Base-by-base conservation (phyloP, 2,113 vertebrate species). In the Haemorhous mexicanus region DNA sequence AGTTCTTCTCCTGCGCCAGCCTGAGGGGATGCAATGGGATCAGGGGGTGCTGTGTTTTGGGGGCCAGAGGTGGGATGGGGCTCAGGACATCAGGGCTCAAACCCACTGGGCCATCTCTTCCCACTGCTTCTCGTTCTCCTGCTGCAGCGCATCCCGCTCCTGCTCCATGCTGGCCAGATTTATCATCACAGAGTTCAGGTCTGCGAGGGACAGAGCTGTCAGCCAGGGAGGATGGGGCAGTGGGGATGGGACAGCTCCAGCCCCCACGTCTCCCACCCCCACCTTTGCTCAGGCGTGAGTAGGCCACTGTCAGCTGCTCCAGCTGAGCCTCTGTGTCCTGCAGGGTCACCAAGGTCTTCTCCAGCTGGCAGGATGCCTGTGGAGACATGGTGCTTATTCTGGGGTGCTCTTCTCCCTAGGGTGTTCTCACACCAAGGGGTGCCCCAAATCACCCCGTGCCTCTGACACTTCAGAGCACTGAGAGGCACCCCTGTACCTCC, bases 71-170 rank as follows among this genome's bases (percentile, higher is more conserved):
- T 28, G 9, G 64, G 23, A 32, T 43, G 10, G 27, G 43, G 32
- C 26, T 69, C 32, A 69, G 56, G 43, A 50, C 10, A 27, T 17
- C 33, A 59, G 22, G 16, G 55, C 8, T 62, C 69, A 39, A 68
- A 97, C 98, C 74, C 93, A 98, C 98, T 67, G 26, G 46, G 85
- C 70, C 56, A 80, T 66, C 79, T 96, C 84, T 12, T 98, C 88
- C 56, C 77, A 44, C 81, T 96, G 97, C 4, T 64, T 67, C 74
- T 94, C 55, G 0, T 95, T 98, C 61, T 99, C 98, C 78, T 95
- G 88, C 66, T 97, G 97, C 55, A 98, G 93, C 0, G 95, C 93
- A 32, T 98, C 97, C 35, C 98, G 95, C 78, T 98, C 97, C 67
- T 98, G 95, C 95, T 97, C 92, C 47, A 41, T 87, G 78, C 5